Evolutionary conservation across 2,113 vertebrate species (phyloP).

Genomic region (Podarcis raffonei): DNA sequence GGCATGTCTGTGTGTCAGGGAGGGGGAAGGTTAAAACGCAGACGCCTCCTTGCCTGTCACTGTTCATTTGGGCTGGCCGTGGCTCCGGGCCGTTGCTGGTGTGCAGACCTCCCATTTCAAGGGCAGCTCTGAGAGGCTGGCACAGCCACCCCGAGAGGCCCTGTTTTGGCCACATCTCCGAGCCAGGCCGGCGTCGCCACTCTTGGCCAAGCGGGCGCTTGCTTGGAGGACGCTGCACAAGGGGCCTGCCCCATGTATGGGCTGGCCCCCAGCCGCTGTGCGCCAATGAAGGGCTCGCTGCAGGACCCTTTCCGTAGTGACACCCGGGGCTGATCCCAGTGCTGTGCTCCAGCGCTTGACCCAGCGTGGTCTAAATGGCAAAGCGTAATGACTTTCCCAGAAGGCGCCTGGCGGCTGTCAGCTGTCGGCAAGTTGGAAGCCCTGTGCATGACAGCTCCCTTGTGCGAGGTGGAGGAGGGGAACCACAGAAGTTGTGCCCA

Average conservation of each 20-base stretch:
- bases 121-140: slow-evolving; percentile 38
- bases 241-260: not conserved
- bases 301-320: not conserved
- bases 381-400: not conserved
- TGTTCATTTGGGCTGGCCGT: slow-evolving; percentile 16
- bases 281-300: fast-evolving
- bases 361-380: not conserved
- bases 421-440: not conserved
- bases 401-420: not conserved
- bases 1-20: not conserved
- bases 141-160: not conserved
- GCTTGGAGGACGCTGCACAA: not conserved
- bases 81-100: not conserved
- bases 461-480: not conserved
- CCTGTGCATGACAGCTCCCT: not conserved
- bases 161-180: not conserved
- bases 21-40: not conserved
- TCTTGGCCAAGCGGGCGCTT: not conserved
- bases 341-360: too few relatives aligned
- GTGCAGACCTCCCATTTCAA: not conserved
- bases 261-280: not conserved
- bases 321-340: not conserved
- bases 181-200: too few relatives aligned
- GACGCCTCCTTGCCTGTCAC: not conserved
- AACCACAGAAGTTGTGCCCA: too few relatives aligned